Evolutionary conservation across 2,797 vertebrate species (phyloP).

Genomic region (Ficedula albicollis): DNA sequence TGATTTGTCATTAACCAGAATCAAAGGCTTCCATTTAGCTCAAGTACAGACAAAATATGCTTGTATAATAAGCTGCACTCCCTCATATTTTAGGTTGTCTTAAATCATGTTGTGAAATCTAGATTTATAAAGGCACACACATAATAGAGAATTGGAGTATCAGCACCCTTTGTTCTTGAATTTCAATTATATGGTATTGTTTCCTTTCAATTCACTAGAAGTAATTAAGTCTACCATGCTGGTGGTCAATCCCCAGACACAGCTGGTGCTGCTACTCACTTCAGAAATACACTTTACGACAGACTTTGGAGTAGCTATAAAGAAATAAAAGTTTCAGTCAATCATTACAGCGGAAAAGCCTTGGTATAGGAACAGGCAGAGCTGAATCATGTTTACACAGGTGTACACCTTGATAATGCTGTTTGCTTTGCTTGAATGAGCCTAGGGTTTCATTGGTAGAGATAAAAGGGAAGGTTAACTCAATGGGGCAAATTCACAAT

Average conservation of each 20-base stretch:
- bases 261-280: background rate
- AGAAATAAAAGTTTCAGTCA: background rate
- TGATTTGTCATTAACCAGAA: slow-evolving; percentile 50
- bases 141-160: background rate
- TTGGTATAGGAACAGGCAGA: background rate
- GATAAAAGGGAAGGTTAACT: background rate
- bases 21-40: slow-evolving; percentile 43
- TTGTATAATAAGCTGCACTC: slow-evolving; percentile 1
- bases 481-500: background rate
- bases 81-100: slow-evolving; percentile 9
- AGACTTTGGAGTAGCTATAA: background rate
- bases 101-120: slow-evolving; percentile 43
- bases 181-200: background rate
- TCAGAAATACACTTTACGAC: background rate
- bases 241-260: background rate
- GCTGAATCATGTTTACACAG: background rate
- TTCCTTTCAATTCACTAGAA: background rate
- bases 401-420: background rate
- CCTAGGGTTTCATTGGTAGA: background rate
- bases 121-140: slow-evolving; percentile 4
- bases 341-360: background rate
- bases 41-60: slow-evolving; percentile 8
- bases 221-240: background rate
- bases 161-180: slow-evolving; percentile 12
- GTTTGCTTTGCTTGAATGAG: background rate